A percentile compares a stretch with the other conserved stretches of the same genome.
These are phyloP conservation scores for Stramonita haemastoma DNA, from an alignment of 2,888 invertebrate species.

Conservation along the genomic window DNA sequence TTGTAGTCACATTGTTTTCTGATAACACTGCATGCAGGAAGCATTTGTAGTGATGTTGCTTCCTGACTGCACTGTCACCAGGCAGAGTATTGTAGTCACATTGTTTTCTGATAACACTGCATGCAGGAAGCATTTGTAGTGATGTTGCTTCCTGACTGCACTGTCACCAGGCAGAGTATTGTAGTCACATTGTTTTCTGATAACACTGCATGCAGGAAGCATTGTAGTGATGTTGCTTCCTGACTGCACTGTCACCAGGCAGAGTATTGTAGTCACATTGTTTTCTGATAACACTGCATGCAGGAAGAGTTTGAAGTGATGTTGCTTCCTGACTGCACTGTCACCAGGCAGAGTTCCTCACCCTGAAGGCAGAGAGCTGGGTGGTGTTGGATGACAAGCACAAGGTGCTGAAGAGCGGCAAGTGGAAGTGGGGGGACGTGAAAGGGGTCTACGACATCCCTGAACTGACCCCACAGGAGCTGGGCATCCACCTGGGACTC, in stretches of 20 bases:
- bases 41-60: too few species aligned
- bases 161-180: too few species aligned
- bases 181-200: not conserved
- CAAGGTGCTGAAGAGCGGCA: slow-evolving; percentile 40
- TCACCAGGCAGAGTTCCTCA: slow-evolving; percentile 46
- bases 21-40: too few species aligned
- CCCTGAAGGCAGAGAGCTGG: slow-evolving; percentile 53
- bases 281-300: not conserved
- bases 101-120: too few species aligned
- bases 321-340: not conserved
- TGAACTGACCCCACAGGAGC: slow-evolving; percentile 34
- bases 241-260: not conserved
- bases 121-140: too few species aligned
- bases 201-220: not conserved
- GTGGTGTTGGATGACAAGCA: slow-evolving; percentile 46
- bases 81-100: too few species aligned
- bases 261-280: not conserved
- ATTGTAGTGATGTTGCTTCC: not conserved
- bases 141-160: too few species aligned
- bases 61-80: too few species aligned
- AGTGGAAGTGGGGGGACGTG: slow-evolving; percentile 55
- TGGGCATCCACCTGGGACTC: slow-evolving; percentile 26
- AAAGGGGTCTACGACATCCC: slow-evolving; percentile 50
- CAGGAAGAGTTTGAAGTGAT: not conserved
- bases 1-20: too few species aligned